Percentiles rank a stretch among this genome's conserved stretches.
Evolutionary conservation across 1,140 invertebrate genomes (phyloP).

Genomic region (Homarus americanus): DNA sequence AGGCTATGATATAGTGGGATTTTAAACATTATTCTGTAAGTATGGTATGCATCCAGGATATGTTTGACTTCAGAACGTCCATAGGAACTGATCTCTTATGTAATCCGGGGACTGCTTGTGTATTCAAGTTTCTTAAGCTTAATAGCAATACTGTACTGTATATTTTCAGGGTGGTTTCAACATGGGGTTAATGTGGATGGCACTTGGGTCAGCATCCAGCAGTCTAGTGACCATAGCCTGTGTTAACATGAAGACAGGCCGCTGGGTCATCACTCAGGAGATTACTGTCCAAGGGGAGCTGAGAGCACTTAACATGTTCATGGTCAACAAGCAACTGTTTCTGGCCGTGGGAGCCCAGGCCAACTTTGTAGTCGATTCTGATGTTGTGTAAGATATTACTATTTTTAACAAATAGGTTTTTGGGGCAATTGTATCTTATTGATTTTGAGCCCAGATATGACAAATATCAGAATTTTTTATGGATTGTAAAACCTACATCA

Average conservation of each 20-base stretch:
- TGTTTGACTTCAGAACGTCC: too few species aligned
- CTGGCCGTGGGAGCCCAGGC: background rate
- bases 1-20: too few species aligned
- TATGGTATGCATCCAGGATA: too few species aligned
- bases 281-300: background rate
- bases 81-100: background rate
- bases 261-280: background rate
- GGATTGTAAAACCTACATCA: too few species aligned
- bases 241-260: background rate
- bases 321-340: background rate
- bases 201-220: background rate
- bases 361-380: background rate
- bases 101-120: background rate
- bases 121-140: background rate
- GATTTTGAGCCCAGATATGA: too few species aligned
- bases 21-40: too few species aligned
- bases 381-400: background rate
- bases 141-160: background rate
- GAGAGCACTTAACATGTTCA: background rate
- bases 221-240: background rate
- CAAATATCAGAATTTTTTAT: too few species aligned
- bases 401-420: too few species aligned
- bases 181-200: background rate
- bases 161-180: background rate
- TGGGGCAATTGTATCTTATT: too few species aligned